Conservation (phyloP, 2,797 vertebrate genomes). For the Sparidentex hasta region DNA sequence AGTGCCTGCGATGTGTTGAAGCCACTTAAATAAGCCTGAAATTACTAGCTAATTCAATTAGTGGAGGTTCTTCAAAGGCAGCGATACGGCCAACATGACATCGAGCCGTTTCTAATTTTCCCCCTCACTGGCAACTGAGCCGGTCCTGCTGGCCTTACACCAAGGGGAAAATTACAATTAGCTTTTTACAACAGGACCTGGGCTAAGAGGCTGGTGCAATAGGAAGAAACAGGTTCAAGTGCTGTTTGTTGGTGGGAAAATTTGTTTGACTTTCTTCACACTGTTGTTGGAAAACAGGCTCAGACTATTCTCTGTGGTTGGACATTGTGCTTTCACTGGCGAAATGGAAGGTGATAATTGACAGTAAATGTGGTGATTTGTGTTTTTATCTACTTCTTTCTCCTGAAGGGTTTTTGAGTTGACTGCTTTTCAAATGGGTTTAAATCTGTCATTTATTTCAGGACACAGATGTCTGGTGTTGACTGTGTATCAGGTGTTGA, state of each 20-base stretch:
- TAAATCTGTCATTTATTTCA: background rate
- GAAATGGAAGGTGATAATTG: background rate
- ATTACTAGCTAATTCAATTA: slow-evolving; percentile 81
- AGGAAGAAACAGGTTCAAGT: slow-evolving; percentile 56
- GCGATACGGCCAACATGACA: slow-evolving; percentile 64
- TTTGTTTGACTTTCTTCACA: slow-evolving; percentile 17
- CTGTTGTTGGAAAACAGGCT: background rate
- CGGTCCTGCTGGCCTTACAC: slow-evolving; percentile 57
- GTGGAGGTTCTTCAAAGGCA: slow-evolving; percentile 70
- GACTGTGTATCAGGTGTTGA: no score
- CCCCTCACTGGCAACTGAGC: slow-evolving; percentile 65
- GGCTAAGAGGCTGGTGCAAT: slow-evolving; percentile 63
- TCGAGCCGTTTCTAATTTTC: slow-evolving; percentile 76
- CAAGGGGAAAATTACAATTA: slow-evolving; percentile 65
- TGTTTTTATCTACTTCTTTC: background rate
- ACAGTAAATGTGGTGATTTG: background rate
- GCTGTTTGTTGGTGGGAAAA: slow-evolving; percentile 15
- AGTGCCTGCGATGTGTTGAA: slow-evolving; percentile 38
- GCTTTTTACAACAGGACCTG: slow-evolving; percentile 52
- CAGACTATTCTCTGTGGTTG: slow-evolving; percentile 8
- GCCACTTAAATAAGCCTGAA: slow-evolving; percentile 73
- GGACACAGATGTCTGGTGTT: background rate
- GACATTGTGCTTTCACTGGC: slow-evolving; percentile 1
- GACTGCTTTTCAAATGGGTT: background rate
- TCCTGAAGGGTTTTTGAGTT: background rate